Evolutionary conservation across 2,888 invertebrate species (phyloP).

Genomic region (Meliscaeva auricollis): DNA sequence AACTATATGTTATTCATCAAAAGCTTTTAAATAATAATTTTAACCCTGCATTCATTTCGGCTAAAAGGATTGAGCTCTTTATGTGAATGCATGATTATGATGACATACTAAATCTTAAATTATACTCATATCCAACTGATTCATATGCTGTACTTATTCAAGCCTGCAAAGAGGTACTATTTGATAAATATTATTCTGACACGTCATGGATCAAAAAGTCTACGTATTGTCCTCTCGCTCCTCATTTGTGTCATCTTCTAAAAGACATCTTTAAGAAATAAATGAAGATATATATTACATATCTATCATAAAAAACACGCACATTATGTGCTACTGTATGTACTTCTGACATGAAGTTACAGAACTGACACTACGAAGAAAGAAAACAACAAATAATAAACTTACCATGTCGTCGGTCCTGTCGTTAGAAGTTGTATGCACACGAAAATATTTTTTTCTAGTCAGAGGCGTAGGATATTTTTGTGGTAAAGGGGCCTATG

Average conservation of each 20-base stretch:
- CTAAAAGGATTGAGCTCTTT: neutral
- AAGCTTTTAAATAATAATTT: neutral
- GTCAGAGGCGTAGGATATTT: too few species aligned
- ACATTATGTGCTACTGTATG: too few species aligned
- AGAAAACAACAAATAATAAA: neutral
- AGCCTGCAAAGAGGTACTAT: too few species aligned
- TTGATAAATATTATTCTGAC: neutral
- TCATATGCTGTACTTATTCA: neutral
- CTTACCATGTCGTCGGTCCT: slow-evolving; percentile 32
- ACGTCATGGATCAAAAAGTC: slow-evolving; percentile 46
- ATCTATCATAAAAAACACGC: neutral
- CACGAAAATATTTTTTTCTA: neutral
- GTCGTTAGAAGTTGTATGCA: neutral
- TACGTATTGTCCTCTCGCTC: slow-evolving; percentile 1
- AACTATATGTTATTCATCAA: too few species aligned
- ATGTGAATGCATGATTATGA: slow-evolving; percentile 17
- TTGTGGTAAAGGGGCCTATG: too few species aligned
- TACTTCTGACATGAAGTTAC: neutral
- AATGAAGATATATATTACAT: neutral
- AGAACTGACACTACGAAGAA: neutral
- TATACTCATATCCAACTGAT: neutral
- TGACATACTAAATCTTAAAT: slow-evolving; percentile 42
- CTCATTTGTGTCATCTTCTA: slow-evolving; percentile 1
- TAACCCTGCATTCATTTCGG: neutral
- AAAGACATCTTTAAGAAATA: slow-evolving; percentile 5